Evolutionary conservation across 2,797 vertebrate species (phyloP).

Genomic region (Gallirallus australis): DNA sequence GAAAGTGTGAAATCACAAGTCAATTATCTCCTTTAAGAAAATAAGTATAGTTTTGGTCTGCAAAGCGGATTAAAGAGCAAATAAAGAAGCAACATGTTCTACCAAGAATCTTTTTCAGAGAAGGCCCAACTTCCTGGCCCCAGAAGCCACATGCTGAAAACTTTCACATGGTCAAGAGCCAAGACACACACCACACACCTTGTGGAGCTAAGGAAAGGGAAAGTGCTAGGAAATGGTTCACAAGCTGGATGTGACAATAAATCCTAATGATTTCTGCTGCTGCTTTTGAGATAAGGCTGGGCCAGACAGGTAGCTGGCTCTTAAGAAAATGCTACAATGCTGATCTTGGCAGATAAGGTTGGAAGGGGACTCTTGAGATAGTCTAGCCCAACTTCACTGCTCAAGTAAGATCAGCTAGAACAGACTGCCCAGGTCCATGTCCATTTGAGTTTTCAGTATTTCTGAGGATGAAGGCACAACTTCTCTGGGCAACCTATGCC

Average conservation of each 20-base stretch:
- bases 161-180: not conserved
- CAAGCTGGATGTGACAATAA: not conserved
- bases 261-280: not conserved
- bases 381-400: not conserved
- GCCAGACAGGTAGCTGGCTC: not conserved
- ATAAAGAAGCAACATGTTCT: not conserved
- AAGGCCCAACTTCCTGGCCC: not conserved
- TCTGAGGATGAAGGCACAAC: not conserved
- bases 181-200: not conserved
- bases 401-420: not conserved
- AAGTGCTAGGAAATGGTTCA: not conserved
- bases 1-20: not conserved
- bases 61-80: not conserved
- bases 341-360: not conserved
- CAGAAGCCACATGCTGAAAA: not conserved
- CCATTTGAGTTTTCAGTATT: not conserved
- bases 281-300: not conserved
- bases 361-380: not conserved
- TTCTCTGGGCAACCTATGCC: not conserved
- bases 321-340: not conserved
- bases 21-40: not conserved
- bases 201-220: not conserved
- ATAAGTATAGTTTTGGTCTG: not conserved
- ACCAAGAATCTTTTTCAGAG: not conserved
- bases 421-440: not conserved